phyloP scores from a whole-genome alignment of 2,113 vertebrate species.

The Chlorodrepanis virens region DNA sequence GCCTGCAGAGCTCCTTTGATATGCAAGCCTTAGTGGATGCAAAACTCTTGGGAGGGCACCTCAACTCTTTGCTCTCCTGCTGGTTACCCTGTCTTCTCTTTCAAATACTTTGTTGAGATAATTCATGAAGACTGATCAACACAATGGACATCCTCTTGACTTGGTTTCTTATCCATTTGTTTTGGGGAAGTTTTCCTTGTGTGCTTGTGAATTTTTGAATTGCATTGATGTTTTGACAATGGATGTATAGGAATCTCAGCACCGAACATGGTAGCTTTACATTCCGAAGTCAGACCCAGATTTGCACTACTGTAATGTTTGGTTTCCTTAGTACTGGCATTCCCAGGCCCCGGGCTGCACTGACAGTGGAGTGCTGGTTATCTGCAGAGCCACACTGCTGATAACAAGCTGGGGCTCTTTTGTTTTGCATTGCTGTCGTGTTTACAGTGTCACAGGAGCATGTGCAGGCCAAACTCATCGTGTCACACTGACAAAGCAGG shows the following conservation, averaged over 20 bases:
- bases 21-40: not conserved
- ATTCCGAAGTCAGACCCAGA: not conserved
- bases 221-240: not conserved
- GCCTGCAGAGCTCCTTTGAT: not conserved
- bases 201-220: not conserved
- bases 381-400: not conserved
- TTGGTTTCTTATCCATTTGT: not conserved
- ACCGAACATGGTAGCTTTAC: not conserved
- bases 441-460: not conserved
- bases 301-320: not conserved
- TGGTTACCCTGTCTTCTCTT: not conserved
- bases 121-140: not conserved
- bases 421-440: not conserved
- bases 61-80: not conserved
- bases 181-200: not conserved
- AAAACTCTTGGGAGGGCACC: not conserved
- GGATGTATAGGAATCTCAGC: not conserved
- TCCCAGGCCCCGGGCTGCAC: not conserved
- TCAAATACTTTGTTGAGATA: not conserved
- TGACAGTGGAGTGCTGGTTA: not conserved
- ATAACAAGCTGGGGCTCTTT: not conserved
- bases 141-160: not conserved
- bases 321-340: not conserved
- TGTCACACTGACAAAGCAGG: not conserved
- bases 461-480: not conserved